Evolutionary conservation across 2,888 invertebrate genomes (phyloP), one percentile per base, ranked within the genome.

Genomic region (Drosophila mimica): DNA sequence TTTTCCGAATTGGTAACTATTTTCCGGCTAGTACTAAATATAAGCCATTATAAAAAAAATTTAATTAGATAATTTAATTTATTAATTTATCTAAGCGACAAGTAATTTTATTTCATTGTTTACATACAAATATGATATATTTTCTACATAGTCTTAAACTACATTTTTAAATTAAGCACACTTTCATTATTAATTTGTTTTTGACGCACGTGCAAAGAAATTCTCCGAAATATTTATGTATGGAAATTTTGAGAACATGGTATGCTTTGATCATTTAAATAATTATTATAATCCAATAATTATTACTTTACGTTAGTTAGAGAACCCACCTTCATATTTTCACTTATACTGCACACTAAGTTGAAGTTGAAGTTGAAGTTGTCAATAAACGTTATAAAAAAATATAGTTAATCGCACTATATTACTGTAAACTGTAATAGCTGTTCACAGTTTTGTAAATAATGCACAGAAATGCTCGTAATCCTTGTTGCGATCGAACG

Each of bases 321-420:
- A 15, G 48, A 67, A 91, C 91, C 87, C 86, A 90, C 90, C 90
- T 91, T 90, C 91, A 90, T 90, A 33, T 64, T 91, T 70, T 46
- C 58, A 76, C 66, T 62, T 53, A 34, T 51, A 40, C 38, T 31
- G 43, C 58, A 49, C 64, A 66, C 20, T 38, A 20, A 9, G 13
- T 54, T 59, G 4, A 31, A 65, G 40, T 48, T 28, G 43, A 20
- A 13, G 13, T 54, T 69, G 4, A 31, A 65, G 40, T 48, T 28
- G 43, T 48, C 43, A 31, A 56, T 59, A 36, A 54, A 43, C 28
- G 38, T 54, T 43, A 13, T 15, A 46, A 60, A 59, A 25, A 48
- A 25, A n/a, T n/a, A n/a, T n/a, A n/a, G n/a, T n/a, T n/a, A n/a
- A n/a, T n/a, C n/a, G n/a, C n/a, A n/a, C n/a, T 58, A 64, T 61